These are phyloP conservation scores for Antitype chi DNA, from an alignment of 2,888 invertebrate genomes.

Conservation along the genomic window DNA sequence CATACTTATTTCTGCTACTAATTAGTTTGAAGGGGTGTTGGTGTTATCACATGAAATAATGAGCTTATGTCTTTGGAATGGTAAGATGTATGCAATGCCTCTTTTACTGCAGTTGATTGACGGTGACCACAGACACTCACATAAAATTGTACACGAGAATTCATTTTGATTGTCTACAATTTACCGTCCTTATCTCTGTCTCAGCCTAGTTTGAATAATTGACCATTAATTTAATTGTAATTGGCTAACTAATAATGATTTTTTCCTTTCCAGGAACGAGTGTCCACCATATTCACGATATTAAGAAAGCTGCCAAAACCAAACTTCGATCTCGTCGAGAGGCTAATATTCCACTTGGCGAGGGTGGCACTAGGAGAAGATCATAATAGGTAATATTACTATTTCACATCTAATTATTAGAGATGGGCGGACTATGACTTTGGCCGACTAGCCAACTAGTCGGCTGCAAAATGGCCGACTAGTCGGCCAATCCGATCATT, in stretches of 20 bases:
- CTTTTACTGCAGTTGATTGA: background rate
- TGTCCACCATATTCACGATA: constrained; percentile 96
- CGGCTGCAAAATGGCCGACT: no score
- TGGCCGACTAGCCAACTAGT: no score
- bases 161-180: background rate
- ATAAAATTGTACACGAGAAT: background rate
- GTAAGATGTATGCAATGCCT: background rate
- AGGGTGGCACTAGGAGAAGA: constrained; percentile 96
- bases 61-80: background rate
- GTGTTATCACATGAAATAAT: background rate
- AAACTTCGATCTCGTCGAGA: constrained; percentile 97
- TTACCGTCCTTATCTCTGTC: background rate
- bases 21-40: background rate
- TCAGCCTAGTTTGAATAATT: background rate
- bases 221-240: background rate
- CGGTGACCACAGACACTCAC: background rate
- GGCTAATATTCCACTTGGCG: constrained; percentile 97
- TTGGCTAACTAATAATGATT: background rate
- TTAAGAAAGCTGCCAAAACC: constrained; percentile 96
- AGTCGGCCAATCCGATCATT: no score
- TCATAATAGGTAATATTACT: constrained; percentile 91
- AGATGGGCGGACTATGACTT: no score
- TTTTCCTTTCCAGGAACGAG: constrained; percentile 91
- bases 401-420: background rate
- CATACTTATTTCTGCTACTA: background rate